Base-by-base conservation (phyloP, 2,888 invertebrate species). In the Abrostola tripartita region DNA sequence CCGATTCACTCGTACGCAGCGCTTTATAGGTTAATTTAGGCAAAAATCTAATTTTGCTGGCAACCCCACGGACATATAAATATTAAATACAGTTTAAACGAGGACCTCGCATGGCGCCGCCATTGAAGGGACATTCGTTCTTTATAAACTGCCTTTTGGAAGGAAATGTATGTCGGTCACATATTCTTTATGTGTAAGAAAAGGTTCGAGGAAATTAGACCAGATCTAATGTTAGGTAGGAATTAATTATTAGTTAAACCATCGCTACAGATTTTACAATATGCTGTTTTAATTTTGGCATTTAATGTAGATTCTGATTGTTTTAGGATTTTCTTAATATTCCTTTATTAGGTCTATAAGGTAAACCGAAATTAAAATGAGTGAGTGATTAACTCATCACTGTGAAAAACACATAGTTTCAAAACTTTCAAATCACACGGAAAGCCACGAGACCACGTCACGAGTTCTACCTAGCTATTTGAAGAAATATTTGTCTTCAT, bases 51-150 rank as follows among this genome's bases (percentile, higher is more conserved):
- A 78, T 78, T 74, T 53, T 62, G 50, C 65, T 65, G 68, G 81
- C 56, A 62, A 57, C 81, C 78, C 78, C 14, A 52, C 57, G 61
- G 68, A 52, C 52, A 37, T 51, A 70, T 78, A 74, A 78, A 80
- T 78, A 68, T 70, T 78, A 71, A 74, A 78, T 66, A 74, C 75
- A 64, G 65, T 80, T 71, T 67, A 74, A 68, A 79, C 61, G 74
- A 65, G 79, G 52, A 65, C 50, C 50, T 55, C 44, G 49, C 65
- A 40, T 52, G 71, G 62, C 61, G 56, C 58, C 56, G 52, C 14
- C 64, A 63, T 67, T 61, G 65, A 64, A 72, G 61, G 58, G 77
- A 64, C 55, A 61, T 76, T 66, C 49, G 68, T 65, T 55, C 50
- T 58, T 62, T 60, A 65, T 77, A 69, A 65, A 79, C 54, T 64